Evolutionary conservation across 2,797 vertebrate species (phyloP).

Genomic region (Anguilla anguilla): DNA sequence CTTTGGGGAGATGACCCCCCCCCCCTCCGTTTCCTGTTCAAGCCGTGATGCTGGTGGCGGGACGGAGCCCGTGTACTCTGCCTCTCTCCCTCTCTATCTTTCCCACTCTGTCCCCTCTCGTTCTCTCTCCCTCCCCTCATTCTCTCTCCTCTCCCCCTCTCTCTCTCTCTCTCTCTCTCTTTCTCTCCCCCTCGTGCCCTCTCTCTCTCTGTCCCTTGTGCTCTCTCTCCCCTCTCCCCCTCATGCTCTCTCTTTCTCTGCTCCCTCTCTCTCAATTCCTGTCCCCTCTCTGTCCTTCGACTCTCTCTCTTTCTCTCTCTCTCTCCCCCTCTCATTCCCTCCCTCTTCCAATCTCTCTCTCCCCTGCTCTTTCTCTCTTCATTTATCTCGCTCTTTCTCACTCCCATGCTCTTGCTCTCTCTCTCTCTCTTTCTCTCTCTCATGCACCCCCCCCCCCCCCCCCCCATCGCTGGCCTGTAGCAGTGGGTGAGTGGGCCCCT

Average conservation of each 20-base stretch:
- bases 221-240: background rate
- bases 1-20: constrained; percentile 22
- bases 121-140: background rate
- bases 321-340: background rate
- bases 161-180: background rate
- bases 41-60: background rate
- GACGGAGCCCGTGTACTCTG: constrained; percentile 36
- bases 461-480: background rate
- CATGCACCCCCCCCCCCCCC: background rate
- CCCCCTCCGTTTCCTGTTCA: background rate
- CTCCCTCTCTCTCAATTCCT: background rate
- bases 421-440: background rate
- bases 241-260: background rate
- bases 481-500: constrained; percentile 19
- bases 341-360: no score
- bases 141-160: background rate
- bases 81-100: constrained; percentile 19
- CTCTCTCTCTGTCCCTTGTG: constrained; percentile 9
- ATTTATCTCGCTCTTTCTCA: background rate
- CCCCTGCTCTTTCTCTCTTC: background rate
- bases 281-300: background rate
- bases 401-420: background rate
- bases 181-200: background rate
- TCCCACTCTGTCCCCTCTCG: constrained; percentile 18
- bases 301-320: no score